These are phyloP conservation scores for Lophochroa leadbeateri DNA, from an alignment of 2,113 vertebrate genomes.

Conservation along the genomic window DNA sequence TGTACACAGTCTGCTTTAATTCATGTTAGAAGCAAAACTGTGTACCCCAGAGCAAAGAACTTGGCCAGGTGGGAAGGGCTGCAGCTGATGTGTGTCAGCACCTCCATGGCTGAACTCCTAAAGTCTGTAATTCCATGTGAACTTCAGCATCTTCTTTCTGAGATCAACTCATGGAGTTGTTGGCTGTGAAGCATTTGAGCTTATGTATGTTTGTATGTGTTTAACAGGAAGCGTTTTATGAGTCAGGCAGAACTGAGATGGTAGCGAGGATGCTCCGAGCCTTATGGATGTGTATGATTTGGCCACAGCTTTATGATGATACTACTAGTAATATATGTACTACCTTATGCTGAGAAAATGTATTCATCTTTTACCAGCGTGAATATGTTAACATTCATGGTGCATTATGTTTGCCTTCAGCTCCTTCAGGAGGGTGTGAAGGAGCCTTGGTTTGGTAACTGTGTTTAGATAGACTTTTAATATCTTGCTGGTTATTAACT, in stretches of 20 bases:
- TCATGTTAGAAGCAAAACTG: neutral
- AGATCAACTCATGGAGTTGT: neutral
- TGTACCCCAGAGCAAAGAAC: neutral
- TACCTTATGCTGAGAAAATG: neutral
- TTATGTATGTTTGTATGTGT: neutral
- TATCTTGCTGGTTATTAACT: neutral
- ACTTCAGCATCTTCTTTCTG: neutral
- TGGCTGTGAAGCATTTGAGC: neutral
- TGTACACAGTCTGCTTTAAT: slow-evolving; percentile 46
- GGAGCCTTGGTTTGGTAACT: neutral
- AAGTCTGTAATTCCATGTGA: neutral
- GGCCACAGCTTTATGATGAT: neutral
- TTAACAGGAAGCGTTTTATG: neutral
- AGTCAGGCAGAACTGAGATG: neutral
- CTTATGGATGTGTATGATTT: neutral
- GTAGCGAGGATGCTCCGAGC: neutral
- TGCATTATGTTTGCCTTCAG: neutral
- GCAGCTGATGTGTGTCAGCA: neutral
- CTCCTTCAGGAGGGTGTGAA: neutral
- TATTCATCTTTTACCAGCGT: neutral
- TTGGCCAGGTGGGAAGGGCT: slow-evolving; percentile 20
- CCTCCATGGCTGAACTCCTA: neutral
- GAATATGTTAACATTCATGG: neutral
- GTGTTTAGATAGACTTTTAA: neutral
- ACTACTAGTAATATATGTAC: neutral